phyloP scores from a whole-genome alignment of 2,888 invertebrate genomes.

The Ennomos quercinarius region DNA sequence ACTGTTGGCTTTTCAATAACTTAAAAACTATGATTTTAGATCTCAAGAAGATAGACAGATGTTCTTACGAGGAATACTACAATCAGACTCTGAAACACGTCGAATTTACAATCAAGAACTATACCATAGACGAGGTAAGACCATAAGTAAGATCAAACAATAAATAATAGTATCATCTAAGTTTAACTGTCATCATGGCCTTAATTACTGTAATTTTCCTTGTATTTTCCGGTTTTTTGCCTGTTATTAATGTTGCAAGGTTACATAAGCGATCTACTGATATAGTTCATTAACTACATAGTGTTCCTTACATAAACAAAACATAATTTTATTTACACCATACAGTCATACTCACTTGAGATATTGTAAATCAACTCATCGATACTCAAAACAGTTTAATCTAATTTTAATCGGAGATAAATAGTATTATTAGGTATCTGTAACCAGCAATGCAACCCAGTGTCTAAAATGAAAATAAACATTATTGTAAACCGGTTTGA shows the following conservation, averaged over 20 bases:
- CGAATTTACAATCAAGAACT: slow-evolving; percentile 80
- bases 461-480: too few relatives aligned
- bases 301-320: slow-evolving; percentile 11
- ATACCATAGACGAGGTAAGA: slow-evolving; percentile 81
- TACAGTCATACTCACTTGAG: too few relatives aligned
- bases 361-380: too few relatives aligned
- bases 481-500: too few relatives aligned
- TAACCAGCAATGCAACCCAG: too few relatives aligned
- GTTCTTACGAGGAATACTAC: slow-evolving; percentile 91
- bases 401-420: too few relatives aligned
- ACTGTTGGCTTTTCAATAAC: too few relatives aligned
- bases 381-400: too few relatives aligned
- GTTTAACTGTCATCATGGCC: neutral
- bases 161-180: too few relatives aligned
- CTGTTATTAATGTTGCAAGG: slow-evolving; percentile 9
- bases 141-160: neutral
- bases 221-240: slow-evolving; percentile 34
- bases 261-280: slow-evolving; percentile 10
- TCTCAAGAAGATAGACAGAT: slow-evolving; percentile 85
- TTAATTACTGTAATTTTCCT: slow-evolving; percentile 35
- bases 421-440: too few relatives aligned
- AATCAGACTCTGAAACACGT: slow-evolving; percentile 88
- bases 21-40: slow-evolving; percentile 56
- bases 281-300: slow-evolving; percentile 9
- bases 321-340: neutral